Conservation (phyloP, 1,140 invertebrate species). For the Penaeus indicus region DNA sequence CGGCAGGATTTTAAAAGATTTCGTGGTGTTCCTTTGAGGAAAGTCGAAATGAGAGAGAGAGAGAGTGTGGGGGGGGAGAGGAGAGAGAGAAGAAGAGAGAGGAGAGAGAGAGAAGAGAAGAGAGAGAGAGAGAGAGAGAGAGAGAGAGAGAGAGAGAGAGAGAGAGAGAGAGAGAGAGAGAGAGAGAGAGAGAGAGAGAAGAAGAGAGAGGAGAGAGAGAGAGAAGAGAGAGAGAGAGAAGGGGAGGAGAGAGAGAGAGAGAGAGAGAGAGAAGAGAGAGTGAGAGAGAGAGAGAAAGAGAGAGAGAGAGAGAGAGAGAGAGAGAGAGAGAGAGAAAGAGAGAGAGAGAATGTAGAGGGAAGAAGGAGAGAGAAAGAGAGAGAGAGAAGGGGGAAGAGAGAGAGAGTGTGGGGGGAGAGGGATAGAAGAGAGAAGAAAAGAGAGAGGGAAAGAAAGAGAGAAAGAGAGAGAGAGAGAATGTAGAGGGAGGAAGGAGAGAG, state of each 20-base stretch:
- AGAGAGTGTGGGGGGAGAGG: not conserved
- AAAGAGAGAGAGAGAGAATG: too few species aligned
- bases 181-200: not conserved
- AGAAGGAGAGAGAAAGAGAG: not conserved
- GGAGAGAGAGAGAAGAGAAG: slow-evolving; percentile 18
- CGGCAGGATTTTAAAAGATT: slow-evolving; percentile 27
- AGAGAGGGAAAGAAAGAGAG: too few species aligned
- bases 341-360: not conserved
- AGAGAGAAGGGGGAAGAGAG: not conserved
- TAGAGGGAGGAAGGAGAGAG: too few species aligned
- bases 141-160: not conserved
- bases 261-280: not conserved
- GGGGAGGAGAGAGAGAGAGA: not conserved
- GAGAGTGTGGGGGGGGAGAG: not conserved
- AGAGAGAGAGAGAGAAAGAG: not conserved
- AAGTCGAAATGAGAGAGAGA: not conserved
- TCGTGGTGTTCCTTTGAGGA: slow-evolving; percentile 14
- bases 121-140: slow-evolving; percentile 18
- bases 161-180: not conserved
- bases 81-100: not conserved
- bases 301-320: not conserved
- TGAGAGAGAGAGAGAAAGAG: not conserved
- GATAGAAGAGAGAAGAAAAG: too few species aligned
- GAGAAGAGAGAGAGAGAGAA: not conserved
- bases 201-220: not conserved